Evolutionary conservation across 2,797 vertebrate genomes (phyloP).

Genomic region (Poecilia gillii): DNA sequence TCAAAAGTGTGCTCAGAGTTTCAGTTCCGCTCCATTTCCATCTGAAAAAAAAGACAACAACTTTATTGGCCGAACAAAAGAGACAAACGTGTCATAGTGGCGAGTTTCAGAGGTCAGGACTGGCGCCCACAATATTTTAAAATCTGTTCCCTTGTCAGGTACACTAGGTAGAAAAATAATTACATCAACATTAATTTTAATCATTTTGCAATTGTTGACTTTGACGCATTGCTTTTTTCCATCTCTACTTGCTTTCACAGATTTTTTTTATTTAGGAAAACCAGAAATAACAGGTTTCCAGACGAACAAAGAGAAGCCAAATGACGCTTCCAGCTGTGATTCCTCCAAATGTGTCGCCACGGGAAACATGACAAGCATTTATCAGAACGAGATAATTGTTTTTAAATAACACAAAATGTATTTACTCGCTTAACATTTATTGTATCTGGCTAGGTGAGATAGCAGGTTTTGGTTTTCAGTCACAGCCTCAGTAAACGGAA

Average conservation of each 20-base stretch:
- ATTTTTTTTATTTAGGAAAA: constrained; percentile 8
- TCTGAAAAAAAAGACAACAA: neutral
- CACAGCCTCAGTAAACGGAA: neutral
- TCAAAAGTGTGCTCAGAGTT: constrained; percentile 31
- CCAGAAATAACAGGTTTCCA: constrained; percentile 2
- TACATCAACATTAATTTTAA: constrained; percentile 67
- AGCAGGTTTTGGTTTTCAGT: rapidly evolving
- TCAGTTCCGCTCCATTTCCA: constrained; percentile 31
- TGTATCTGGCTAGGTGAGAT: neutral
- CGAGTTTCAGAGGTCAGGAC: constrained; percentile 26
- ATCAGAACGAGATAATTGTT: constrained; percentile 2
- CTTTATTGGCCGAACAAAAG: constrained; percentile 41
- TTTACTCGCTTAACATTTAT: neutral
- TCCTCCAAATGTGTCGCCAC: constrained; percentile 7
- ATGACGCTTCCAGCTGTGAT: constrained; percentile 2
- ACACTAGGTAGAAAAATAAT: constrained; percentile 68
- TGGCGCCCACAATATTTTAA: constrained; percentile 54
- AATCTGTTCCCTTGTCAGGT: constrained; percentile 38
- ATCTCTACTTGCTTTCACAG: constrained; percentile 19
- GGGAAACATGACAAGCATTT: constrained; percentile 3
- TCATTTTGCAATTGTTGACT: constrained; percentile 40
- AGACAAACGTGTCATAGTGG: constrained; percentile 51
- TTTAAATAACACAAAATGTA: neutral
- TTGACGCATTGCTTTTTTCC: constrained; percentile 23
- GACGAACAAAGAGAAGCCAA: constrained; percentile 9